Evolutionary conservation across 2,888 invertebrate genomes (phyloP).

Genomic region (Chrysopilus asiliformis): DNA sequence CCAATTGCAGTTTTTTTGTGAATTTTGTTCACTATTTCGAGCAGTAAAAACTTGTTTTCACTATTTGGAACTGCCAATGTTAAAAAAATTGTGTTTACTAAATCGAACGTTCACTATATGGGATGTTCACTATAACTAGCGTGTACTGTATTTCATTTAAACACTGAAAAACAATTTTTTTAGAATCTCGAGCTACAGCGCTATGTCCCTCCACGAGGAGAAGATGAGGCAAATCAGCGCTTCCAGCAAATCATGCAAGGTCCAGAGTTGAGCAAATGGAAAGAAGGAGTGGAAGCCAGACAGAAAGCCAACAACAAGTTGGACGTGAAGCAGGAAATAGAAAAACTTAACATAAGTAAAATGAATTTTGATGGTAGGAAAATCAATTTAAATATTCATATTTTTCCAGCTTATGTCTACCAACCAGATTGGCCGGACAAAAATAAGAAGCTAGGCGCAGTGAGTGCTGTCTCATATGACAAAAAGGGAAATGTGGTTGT

Average conservation of each 20-base stretch:
- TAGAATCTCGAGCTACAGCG: no score
- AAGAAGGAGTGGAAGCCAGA: constrained; percentile 23
- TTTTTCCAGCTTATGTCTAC: constrained; percentile 39
- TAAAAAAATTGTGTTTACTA: no score
- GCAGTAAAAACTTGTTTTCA: no score
- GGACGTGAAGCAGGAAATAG: constrained; percentile 29
- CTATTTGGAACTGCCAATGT: no score
- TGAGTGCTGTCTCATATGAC: constrained; percentile 69
- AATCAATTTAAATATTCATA: background rate
- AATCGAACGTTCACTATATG: no score
- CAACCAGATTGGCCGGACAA: constrained; percentile 44
- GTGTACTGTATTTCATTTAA: no score
- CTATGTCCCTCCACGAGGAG: no score
- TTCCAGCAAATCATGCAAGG: constrained; percentile 31
- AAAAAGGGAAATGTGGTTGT: constrained; percentile 57
- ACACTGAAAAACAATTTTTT: no score
- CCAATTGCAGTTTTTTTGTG: no score
- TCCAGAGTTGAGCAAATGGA: constrained; percentile 24
- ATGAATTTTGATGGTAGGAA: background rate
- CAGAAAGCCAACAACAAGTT: constrained; percentile 15
- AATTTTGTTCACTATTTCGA: no score
- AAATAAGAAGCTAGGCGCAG: constrained; percentile 50
- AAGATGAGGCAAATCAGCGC: no score
- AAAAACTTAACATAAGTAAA: constrained; percentile 29
- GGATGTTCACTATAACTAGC: no score